Base-by-base conservation (phyloP, 2,113 vertebrate genomes). In the Carassius carassius region DNA sequence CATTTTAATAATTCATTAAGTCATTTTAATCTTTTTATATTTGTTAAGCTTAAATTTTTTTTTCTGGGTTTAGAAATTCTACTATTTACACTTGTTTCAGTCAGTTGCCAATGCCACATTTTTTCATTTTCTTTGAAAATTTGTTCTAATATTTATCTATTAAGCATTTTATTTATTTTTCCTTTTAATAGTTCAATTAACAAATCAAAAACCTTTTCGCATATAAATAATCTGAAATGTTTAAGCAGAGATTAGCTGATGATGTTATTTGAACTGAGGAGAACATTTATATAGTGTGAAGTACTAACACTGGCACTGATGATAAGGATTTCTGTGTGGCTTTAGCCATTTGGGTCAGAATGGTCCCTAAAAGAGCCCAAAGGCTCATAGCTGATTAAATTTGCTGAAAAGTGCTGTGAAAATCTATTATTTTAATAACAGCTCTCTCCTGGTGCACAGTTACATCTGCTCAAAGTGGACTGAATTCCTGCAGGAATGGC, bases 371-470 rank as follows among this genome's bases (percentile, higher is more conserved):
- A 49, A 75, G 13, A 51, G 54, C 76, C 54, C 54, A 41, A 78
- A 84, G 60, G 65, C 62, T 69, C 62, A 32, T 17, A 23, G 37
- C 65, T 78, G 83, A 85, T 78, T 84, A 78, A 85, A 77, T 70
- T 77, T 49, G 60, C 49, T 0, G 35, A 79, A 63, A 41, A 25
- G 14, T 19, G 62, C 29, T 25, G 60, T 84, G 75, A 69, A 78
- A 44, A 54, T 62, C 63, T 47, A 47, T 85, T 79, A 78, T 79
- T 79, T 58, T 79, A 80, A 80, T 80, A 80, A 44, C 78, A 65
- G 32, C 32, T 37, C 58, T 47, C 58, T 65, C 35, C 60, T 29
- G 76, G 76, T 58, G 76, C 72, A 49, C 11, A 3, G 58, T 62
- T 63, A 25, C 58, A 63, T 35, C 62, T 60, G 21, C 21, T 79